Base-by-base conservation (phyloP, 2,797 vertebrate species). In the Micropoecilia bifurca region DNA sequence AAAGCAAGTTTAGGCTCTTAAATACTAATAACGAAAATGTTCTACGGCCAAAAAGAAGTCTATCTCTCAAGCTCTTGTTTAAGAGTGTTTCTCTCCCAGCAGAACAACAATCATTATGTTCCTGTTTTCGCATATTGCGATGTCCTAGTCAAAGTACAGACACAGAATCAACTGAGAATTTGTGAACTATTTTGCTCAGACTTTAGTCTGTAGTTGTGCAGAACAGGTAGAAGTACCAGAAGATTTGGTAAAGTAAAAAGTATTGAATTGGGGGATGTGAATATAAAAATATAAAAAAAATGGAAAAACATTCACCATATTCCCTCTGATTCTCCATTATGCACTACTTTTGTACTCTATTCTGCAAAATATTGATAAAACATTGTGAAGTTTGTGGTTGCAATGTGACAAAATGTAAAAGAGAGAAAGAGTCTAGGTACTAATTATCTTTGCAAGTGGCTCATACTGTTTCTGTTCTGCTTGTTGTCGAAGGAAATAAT, bases 31-130 rank as follows among this genome's bases (percentile, higher is more conserved):
- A 33, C 16, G 74, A 83, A 45, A 45, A 45, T n/a, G 46, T 57
- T 68, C 76, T 80, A 73, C 14, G 43, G 55, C 71, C 72, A n/a
- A 36, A 79, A 71, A 59, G 61, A 82, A 71, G 28, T 74, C 69
- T 43, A 13, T 25, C 5, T 43, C 22, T 41, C 10, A 43, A 69
- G 5, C n/a, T 57, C 36, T 68, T 41, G 33, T 69, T 69, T 13
- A 41, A 43, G 9, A n/a, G 3, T 69, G 66, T 13, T 69, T 18
- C 30, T 66, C 61, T 69, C 10, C 22, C 39, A 13, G 39, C 0
- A 69, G 39, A 45, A n/a, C 39, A 45, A 69, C 39, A 69, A 7
- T 69, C 22, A 43, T 69, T 43, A 43, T 69, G 2, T 14, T 69
- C 25, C 33, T 22, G 18, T 39, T 66, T 39, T 39, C 12, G 18